Conservation (phyloP, 2,113 vertebrate genomes). For the Cryptoleucopteryx plumbea region DNA sequence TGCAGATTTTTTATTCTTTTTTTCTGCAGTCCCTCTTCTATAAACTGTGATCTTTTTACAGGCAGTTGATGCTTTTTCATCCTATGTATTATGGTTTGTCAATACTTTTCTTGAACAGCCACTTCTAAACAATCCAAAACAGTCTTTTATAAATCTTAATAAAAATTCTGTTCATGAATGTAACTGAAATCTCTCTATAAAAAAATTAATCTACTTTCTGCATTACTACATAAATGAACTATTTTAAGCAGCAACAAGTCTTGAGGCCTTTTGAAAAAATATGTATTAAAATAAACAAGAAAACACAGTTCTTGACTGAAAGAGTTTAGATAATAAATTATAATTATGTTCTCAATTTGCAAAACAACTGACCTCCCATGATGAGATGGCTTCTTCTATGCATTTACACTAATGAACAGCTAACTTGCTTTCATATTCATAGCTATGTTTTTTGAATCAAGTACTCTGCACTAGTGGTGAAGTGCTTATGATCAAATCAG, state of each 20-base stretch:
- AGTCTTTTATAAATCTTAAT: not conserved
- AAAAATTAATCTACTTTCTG: not conserved
- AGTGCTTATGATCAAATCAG: not conserved
- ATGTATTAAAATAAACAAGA: not conserved
- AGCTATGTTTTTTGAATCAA: not conserved
- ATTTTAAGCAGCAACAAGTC: not conserved
- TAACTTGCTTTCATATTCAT: not conserved
- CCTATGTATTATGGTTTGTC: not conserved
- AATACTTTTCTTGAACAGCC: not conserved
- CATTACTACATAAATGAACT: not conserved
- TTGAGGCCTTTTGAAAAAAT: not conserved
- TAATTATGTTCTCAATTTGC: not conserved
- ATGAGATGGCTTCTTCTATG: not conserved
- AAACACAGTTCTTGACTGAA: not conserved
- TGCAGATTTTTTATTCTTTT: not conserved
- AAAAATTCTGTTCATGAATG: not conserved
- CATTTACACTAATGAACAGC: not conserved
- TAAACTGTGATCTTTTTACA: not conserved
- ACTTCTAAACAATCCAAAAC: not conserved
- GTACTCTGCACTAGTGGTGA: not conserved
- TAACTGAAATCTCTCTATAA: not conserved
- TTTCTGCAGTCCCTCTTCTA: not conserved
- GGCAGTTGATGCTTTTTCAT: not conserved
- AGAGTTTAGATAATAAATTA: not conserved
- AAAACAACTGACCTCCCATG: not conserved